A percentile compares a stretch with the other conserved stretches of the same genome.
These are phyloP conservation scores for Tapera naevia DNA, from an alignment of 2,797 vertebrate species.

Conservation along the genomic window DNA sequence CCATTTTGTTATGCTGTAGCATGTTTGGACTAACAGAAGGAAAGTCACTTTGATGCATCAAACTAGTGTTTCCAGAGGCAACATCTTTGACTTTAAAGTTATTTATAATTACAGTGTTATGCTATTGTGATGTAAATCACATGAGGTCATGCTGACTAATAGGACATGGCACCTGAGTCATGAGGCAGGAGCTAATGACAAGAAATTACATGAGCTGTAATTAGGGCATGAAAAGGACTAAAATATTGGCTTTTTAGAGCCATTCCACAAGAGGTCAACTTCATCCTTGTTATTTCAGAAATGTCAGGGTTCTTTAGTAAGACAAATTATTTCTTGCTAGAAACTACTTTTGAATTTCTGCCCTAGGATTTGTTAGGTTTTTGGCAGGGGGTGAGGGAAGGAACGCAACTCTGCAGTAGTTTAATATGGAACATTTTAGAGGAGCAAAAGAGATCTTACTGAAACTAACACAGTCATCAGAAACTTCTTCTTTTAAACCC, in stretches of 20 bases:
- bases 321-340: not conserved
- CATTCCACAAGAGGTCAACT: not conserved
- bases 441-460: not conserved
- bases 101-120: not conserved
- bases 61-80: not conserved
- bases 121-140: not conserved
- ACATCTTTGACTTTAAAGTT: not conserved
- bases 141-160: not conserved
- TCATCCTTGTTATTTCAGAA: not conserved
- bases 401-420: not conserved
- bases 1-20: not conserved
- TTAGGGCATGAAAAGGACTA: not conserved
- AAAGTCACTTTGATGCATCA: not conserved
- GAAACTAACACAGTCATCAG: not conserved
- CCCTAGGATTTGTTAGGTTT: not conserved
- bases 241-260: not conserved
- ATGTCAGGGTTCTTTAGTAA: not conserved
- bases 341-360: not conserved
- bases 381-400: not conserved
- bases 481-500: not conserved
- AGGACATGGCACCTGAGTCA: not conserved
- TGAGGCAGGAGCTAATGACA: not conserved
- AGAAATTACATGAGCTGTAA: not conserved
- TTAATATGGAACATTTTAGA: not conserved
- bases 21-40: not conserved